Conservation (phyloP, 64 coral and sea anemone species). For the Montipora capricornis region DNA sequence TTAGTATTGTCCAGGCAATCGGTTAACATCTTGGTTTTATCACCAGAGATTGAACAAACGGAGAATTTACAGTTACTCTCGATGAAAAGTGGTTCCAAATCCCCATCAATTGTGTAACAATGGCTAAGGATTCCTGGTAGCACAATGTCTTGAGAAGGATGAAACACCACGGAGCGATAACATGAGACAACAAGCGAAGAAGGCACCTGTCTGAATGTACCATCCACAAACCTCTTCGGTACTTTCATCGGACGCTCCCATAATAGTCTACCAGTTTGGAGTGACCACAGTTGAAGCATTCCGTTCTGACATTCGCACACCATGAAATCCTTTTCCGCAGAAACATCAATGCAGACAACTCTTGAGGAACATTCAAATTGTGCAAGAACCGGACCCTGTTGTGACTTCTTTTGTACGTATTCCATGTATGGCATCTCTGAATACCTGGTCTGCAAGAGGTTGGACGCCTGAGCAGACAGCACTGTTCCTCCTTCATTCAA, state of each 20-base stretch:
- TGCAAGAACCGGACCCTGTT: background rate
- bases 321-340: background rate
- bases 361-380: background rate
- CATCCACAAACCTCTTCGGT: background rate
- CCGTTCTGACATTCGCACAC: slow-evolving; percentile 7
- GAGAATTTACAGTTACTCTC: background rate
- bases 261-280: background rate
- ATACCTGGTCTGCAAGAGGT: background rate
- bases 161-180: background rate
- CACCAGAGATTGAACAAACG: background rate
- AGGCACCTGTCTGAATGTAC: background rate
- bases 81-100: slow-evolving; percentile 16
- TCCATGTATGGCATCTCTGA: slow-evolving; percentile 22
- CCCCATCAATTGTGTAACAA: background rate
- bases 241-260: background rate
- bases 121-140: slow-evolving; percentile 28
- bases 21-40: background rate
- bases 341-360: slow-evolving; percentile 1
- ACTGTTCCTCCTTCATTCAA: slow-evolving; percentile 25
- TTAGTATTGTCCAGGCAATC: background rate
- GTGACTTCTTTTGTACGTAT: background rate
- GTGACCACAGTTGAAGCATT: slow-evolving; percentile 6
- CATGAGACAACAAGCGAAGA: background rate
- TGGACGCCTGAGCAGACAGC: background rate
- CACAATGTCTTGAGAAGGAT: background rate